Conservation (phyloP, 2,888 invertebrate genomes). For the Sympetrum striolatum region DNA sequence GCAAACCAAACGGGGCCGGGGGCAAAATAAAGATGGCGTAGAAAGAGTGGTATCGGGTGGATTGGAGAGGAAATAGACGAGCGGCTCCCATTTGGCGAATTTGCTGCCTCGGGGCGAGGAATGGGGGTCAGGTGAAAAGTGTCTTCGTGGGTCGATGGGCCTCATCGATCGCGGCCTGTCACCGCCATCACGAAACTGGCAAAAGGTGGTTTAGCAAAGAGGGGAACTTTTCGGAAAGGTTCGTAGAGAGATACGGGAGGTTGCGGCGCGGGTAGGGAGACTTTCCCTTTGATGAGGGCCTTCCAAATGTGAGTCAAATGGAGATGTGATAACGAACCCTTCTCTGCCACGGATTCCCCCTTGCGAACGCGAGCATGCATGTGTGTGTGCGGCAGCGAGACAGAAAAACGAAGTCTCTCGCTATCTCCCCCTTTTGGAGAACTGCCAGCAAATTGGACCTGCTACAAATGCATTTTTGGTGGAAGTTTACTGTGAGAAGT, state of each 20-base stretch:
- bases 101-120: neutral
- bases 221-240: neutral
- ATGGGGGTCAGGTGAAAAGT: neutral
- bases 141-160: neutral
- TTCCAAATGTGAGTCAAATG: neutral
- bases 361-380: neutral
- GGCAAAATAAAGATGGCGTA: neutral
- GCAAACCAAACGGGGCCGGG: neutral
- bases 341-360: neutral
- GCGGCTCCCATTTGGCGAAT: neutral
- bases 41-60: neutral
- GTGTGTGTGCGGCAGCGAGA: neutral
- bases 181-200: neutral
- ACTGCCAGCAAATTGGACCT: neutral
- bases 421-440: neutral
- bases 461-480: neutral
- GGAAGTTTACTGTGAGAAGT: neutral
- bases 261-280: neutral
- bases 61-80: neutral
- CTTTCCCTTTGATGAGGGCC: neutral
- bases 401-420: neutral
- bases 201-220: neutral
- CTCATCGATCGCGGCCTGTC: neutral
- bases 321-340: neutral
- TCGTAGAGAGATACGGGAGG: neutral